These are phyloP conservation scores for Timandra comae DNA, from an alignment of 2,888 invertebrate genomes.

Conservation along the genomic window DNA sequence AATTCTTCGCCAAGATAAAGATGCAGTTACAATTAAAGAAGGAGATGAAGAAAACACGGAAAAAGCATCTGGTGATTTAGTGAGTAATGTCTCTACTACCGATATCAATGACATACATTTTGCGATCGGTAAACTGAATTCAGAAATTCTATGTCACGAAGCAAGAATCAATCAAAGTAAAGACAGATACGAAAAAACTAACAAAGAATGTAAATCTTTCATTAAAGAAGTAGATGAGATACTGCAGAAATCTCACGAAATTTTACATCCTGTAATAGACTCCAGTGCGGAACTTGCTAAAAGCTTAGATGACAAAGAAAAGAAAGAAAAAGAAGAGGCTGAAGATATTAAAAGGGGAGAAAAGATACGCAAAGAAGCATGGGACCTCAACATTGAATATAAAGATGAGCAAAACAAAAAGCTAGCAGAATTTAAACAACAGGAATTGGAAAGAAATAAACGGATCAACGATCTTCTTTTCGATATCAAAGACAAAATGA, in stretches of 20 bases:
- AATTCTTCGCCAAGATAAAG: slow-evolving; percentile 18
- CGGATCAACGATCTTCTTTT: slow-evolving; percentile 52
- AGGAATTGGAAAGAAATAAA: slow-evolving; percentile 44
- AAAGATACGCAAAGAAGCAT: slow-evolving; percentile 41
- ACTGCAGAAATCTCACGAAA: slow-evolving; percentile 49
- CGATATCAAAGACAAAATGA: slow-evolving; percentile 65
- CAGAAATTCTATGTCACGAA: slow-evolving; percentile 56
- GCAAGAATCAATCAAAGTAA: slow-evolving; percentile 53
- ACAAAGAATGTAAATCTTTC: slow-evolving; percentile 56
- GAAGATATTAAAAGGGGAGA: slow-evolving; percentile 16
- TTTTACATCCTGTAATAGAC: slow-evolving; percentile 46
- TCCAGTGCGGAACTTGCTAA: slow-evolving; percentile 11
- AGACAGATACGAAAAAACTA: slow-evolving; percentile 48
- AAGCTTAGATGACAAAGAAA: slow-evolving; percentile 7
- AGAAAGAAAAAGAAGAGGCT: slow-evolving; percentile 7
- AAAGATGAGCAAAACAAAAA: slow-evolving; percentile 34
- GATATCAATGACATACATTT: slow-evolving; percentile 56
- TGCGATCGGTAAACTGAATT: slow-evolving; percentile 54
- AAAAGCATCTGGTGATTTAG: slow-evolving; percentile 1
- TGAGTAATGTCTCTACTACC: slow-evolving; percentile 34
- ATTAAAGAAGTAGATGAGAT: slow-evolving; percentile 62
- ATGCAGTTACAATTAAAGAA: slow-evolving; percentile 4
- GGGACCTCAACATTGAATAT: slow-evolving; percentile 30
- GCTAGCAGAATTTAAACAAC: slow-evolving; percentile 33
- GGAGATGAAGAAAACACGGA: slow-evolving; percentile 9